Conservation (phyloP, 1,140 invertebrate genomes). For the Psilanteris sp. region DNA sequence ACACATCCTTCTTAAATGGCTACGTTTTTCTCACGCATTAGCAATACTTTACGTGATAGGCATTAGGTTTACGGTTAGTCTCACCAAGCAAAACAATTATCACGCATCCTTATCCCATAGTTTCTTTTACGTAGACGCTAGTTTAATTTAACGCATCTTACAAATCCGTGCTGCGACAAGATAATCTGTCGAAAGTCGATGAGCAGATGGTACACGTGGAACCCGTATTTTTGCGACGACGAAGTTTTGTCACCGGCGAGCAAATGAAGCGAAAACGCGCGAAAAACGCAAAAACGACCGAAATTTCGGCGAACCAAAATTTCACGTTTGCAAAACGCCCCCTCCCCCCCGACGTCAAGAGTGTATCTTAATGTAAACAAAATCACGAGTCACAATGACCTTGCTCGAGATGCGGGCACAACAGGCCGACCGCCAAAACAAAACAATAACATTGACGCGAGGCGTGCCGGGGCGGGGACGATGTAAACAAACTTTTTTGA, state of each 20-base stretch:
- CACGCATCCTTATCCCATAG: slow-evolving; percentile 68
- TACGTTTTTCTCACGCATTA: slow-evolving; percentile 70
- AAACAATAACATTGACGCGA: no score
- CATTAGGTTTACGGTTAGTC: slow-evolving; percentile 73
- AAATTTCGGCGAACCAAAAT: no score
- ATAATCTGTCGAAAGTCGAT: slow-evolving; percentile 56
- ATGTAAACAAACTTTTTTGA: slow-evolving; percentile 42
- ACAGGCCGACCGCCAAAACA: no score
- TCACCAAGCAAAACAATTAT: slow-evolving; percentile 68
- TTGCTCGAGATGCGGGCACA: no score
- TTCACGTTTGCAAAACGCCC: no score
- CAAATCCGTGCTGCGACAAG: slow-evolving; percentile 59
- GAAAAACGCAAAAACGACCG: no score
- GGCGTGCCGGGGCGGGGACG: background rate
- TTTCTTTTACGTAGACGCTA: slow-evolving; percentile 65
- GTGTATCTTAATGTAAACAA: no score
- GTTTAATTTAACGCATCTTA: slow-evolving; percentile 60
- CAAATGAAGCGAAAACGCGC: no score
- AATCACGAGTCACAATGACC: no score
- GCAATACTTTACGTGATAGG: slow-evolving; percentile 76
- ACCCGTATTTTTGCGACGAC: slow-evolving; percentile 53
- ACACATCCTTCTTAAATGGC: slow-evolving; percentile 49
- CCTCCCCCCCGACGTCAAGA: no score
- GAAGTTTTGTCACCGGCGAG: no score
- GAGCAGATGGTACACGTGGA: slow-evolving; percentile 52